Base-by-base conservation (phyloP, 2,797 vertebrate genomes). In the Delichon dasypus region DNA sequence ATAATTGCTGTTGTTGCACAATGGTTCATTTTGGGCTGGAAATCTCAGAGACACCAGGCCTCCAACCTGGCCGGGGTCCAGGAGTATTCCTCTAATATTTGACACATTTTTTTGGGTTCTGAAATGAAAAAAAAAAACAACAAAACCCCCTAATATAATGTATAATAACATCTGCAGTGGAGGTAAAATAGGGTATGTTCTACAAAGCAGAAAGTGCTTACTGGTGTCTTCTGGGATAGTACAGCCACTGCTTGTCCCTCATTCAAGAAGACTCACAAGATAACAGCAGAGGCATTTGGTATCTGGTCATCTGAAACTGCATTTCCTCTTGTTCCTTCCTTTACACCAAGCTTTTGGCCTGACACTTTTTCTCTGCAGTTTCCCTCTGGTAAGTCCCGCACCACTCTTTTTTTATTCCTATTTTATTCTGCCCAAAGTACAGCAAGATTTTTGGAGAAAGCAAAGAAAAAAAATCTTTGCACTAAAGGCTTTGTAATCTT, bases 241-340 rank as follows among this genome's bases (percentile, higher is more conserved):
- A 45, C 22, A 88, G 38, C 65, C 90, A 3, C 45, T 71, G 42
- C 54, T 82, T 64, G 61, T 77, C 48, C 74, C 61, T 83, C 9
- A 0, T 54, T 40, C 75, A 57, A 44, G 50, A 75, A 50, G 25
- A 48, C 54, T 77, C 13, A 5, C 47, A 55, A 78, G 61, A 30
- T 72, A 88, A 54, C 38, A 72, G 47, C 26, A n/a, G 13, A 89
- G 29, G 45, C 44, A 48, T 40, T 78, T 75, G 57, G 54, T 89
- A 50, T 85, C 85, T 74, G 85, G 68, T 65, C 82, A 85, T 94
- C 64, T 92, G 72, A 68, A 80, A 15, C 75, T 71, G 42, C 83
- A 40, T 80, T 91, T 71, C 65, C 67, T 83, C 79, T 57, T 77
- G 26, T 47, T 91, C 7, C 54, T 92, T 94, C 75, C 75, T 76